Evolutionary conservation across 2,888 invertebrate species (phyloP).

Genomic region (Drymonia ruficornis): DNA sequence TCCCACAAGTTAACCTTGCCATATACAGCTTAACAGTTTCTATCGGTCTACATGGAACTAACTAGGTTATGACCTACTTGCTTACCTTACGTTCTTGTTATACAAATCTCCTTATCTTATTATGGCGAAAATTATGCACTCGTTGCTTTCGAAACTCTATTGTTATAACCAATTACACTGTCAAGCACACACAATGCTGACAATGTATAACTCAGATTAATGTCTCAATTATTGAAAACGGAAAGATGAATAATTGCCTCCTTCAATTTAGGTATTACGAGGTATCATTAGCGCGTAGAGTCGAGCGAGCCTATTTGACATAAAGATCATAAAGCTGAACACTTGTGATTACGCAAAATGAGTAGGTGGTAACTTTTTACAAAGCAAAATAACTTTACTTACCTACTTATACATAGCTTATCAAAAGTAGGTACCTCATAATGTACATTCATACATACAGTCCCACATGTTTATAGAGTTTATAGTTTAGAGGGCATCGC

Average conservation of each 20-base stretch:
- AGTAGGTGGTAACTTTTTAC: no score
- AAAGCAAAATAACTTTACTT: no score
- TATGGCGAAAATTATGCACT: background rate
- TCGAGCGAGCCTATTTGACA: no score
- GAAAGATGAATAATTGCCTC: slow-evolving; percentile 6
- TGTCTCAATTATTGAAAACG: background rate
- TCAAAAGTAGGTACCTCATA: no score
- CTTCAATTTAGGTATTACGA: background rate
- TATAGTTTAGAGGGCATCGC: no score
- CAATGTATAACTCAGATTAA: background rate
- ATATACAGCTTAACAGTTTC: background rate
- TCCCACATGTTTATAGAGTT: no score
- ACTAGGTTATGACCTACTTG: slow-evolving; percentile 1
- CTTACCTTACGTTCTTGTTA: no score
- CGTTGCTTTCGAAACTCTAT: background rate
- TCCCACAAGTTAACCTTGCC: background rate
- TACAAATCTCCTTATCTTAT: background rate
- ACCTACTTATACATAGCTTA: no score
- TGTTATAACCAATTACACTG: background rate
- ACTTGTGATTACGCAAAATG: no score
- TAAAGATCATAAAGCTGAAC: no score
- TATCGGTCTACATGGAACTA: background rate
- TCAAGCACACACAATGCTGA: background rate
- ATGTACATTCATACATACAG: no score
- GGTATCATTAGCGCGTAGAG: no score